Base-by-base conservation (phyloP, 35 echinoderm and acorn worm genomes). In the Anneissia japonica region DNA sequence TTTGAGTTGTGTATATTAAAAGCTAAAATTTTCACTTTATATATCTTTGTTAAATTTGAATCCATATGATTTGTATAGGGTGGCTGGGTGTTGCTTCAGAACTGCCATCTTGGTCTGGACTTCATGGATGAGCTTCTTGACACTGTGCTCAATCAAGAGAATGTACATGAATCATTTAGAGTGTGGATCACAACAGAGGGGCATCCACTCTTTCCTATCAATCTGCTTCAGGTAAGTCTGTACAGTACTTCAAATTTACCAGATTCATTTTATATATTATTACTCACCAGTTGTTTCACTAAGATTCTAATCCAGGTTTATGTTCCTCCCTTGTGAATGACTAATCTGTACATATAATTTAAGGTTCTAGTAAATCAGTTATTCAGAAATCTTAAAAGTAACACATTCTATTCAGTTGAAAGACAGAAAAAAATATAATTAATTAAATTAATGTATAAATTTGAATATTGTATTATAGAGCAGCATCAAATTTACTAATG, bases 401-500 rank as follows among this genome's bases (percentile, higher is more conserved):
- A n/a, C n/a, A n/a, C n/a, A n/a, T n/a, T n/a, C n/a, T n/a, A n/a
- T n/a, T n/a, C n/a, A n/a, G n/a, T n/a, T n/a, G n/a, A n/a, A n/a
- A n/a, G n/a, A n/a, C n/a, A n/a, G n/a, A n/a, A n/a, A n/a, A n/a
- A n/a, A n/a, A n/a, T n/a, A n/a, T n/a, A n/a, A n/a, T n/a, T n/a
- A n/a, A n/a, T n/a, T n/a, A n/a, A n/a, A n/a, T 31, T 34, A 17
- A 79, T 39, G 36, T 81, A 30, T 81, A 38, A 38, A 7, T 38
- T 39, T 10, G 9, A 81, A 56, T 45, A 76, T 75, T 30, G 77
- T 16, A 31, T 46, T 79, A 39, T 82, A 99, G 96, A 83, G 86
- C 35, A 94, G 92, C 46, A 99, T 99, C 92, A 99, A 99, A 64
- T 99, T 99, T 77, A 99, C 96, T 84, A 99, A 99, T 94, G 96